Conservation (phyloP, 2,797 vertebrate species). For the Pogoniulus pusillus region DNA sequence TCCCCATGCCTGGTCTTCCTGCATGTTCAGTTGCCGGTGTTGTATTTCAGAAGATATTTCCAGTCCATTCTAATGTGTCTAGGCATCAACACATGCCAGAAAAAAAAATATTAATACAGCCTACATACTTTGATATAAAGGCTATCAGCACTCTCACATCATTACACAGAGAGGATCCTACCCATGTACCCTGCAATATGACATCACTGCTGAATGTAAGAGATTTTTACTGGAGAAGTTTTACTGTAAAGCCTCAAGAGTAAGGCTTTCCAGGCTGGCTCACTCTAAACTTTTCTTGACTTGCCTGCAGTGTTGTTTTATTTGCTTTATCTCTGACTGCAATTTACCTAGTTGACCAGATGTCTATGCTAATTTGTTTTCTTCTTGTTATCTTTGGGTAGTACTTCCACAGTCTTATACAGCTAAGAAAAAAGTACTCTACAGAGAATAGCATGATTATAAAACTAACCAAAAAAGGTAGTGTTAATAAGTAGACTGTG, state of each 20-base stretch:
- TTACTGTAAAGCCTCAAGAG: not conserved
- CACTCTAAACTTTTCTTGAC: not conserved
- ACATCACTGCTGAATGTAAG: rapidly evolving
- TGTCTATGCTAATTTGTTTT: constrained; percentile 4
- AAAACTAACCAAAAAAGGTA: not conserved
- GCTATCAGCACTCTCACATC: not conserved
- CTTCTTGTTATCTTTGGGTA: not conserved
- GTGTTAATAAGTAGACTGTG: not conserved
- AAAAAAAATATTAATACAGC: not conserved
- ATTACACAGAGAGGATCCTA: not conserved
- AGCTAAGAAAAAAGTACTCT: not conserved
- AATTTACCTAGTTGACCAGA: not conserved
- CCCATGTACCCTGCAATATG: rapidly evolving
- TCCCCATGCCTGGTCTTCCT: not conserved
- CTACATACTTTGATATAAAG: not conserved
- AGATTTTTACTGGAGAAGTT: not conserved
- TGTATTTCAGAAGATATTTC: not conserved
- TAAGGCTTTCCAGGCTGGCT: not conserved
- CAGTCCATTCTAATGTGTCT: not conserved
- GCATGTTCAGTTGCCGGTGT: not conserved
- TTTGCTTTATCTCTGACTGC: not conserved
- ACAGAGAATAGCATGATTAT: not conserved
- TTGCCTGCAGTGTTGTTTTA: too few species aligned
- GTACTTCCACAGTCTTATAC: not conserved
- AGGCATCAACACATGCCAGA: not conserved